Evolutionary conservation across 2,888 invertebrate genomes (phyloP).

Genomic region (Ectemnius cavifrons): DNA sequence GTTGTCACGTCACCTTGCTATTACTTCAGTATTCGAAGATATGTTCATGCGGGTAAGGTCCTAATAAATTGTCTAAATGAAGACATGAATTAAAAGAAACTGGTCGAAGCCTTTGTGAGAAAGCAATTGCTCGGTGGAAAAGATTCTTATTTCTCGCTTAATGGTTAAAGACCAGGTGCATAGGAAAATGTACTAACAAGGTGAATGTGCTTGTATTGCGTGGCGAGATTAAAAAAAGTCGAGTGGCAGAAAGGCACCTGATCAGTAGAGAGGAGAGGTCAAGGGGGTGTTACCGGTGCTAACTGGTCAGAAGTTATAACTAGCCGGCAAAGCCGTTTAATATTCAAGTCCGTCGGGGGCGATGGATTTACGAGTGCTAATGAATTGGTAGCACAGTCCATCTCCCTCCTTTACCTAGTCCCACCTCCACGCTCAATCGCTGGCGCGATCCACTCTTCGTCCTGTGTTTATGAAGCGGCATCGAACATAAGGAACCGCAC

Average conservation of each 20-base stretch:
- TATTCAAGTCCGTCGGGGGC: conserved; percentile 73
- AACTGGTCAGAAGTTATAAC: conserved; percentile 75
- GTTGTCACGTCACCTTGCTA: conserved; percentile 30
- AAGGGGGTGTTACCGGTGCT: conserved; percentile 60
- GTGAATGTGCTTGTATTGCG: too few species aligned
- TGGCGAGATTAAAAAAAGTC: background rate
- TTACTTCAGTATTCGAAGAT: background rate
- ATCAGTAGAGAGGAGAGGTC: conserved; percentile 45
- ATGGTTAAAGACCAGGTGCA: too few species aligned
- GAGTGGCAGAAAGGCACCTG: conserved; percentile 17
- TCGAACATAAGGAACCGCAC: background rate
- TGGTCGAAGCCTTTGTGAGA: conserved; percentile 63
- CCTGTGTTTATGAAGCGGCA: background rate
- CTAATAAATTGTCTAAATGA: conserved; percentile 72
- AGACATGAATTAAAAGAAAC: conserved; percentile 70
- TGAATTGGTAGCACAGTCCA: conserved; percentile 71
- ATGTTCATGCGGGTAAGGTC: conserved; percentile 74
- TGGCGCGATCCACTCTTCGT: background rate
- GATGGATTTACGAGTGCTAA: conserved; percentile 77
- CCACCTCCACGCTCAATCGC: too few species aligned
- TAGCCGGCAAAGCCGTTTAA: conserved; percentile 73
- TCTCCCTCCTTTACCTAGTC: conserved; percentile 1
- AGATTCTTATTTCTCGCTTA: conserved; percentile 42
- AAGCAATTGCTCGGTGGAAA: conserved; percentile 48
- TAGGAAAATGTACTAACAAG: too few species aligned